These are phyloP conservation scores for Rhorus exstirpatorius DNA, from an alignment of 2,888 invertebrate genomes.

Conservation along the genomic window DNA sequence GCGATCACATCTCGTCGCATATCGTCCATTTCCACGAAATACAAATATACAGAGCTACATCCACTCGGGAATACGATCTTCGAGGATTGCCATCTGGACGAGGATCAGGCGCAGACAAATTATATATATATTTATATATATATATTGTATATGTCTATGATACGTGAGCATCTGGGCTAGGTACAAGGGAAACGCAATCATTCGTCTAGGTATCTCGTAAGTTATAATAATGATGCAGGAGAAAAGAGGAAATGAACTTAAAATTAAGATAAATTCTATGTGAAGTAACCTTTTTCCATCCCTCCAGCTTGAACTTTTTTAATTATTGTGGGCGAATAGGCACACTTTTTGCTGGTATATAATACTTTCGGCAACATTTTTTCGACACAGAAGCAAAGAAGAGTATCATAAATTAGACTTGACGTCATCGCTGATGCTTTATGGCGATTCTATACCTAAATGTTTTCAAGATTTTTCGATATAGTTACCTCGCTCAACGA, in stretches of 20 bases:
- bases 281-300: background rate
- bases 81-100: conserved; percentile 24
- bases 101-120: conserved; percentile 18
- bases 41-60: conserved; percentile 1
- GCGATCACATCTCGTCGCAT: conserved; percentile 55
- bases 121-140: background rate
- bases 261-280: background rate
- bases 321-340: too few species aligned
- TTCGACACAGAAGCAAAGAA: too few species aligned
- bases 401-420: too few species aligned
- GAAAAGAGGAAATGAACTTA: background rate
- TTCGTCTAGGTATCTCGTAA: background rate
- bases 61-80: conserved; percentile 25
- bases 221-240: background rate
- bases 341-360: too few species aligned
- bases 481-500: too few species aligned
- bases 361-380: too few species aligned
- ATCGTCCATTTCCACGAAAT: conserved; percentile 35
- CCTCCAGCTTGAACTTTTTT: too few species aligned
- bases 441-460: too few species aligned
- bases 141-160: too few species aligned
- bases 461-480: too few species aligned
- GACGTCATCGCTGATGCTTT: too few species aligned
- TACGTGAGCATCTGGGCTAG: background rate
- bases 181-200: background rate